These are phyloP conservation scores for Streptopelia turtur DNA, from an alignment of 2,797 vertebrate species.

Conservation along the genomic window DNA sequence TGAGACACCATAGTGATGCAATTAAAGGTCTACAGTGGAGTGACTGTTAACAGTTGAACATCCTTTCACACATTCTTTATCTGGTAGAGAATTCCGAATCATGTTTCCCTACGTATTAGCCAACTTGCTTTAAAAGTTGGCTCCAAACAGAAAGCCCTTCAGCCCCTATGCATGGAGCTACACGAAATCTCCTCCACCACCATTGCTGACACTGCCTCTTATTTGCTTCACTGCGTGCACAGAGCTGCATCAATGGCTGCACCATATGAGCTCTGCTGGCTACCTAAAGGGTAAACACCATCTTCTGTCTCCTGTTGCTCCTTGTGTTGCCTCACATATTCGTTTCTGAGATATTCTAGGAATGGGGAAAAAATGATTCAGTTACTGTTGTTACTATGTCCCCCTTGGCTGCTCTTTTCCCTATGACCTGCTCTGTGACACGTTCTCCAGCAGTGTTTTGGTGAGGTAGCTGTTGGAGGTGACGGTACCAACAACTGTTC, in stretches of 20 bases:
- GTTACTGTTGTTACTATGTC: rapidly evolving
- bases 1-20: rapidly evolving
- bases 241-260: rapidly evolving
- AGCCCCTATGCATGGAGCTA: rapidly evolving
- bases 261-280: neutral
- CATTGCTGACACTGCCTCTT: neutral
- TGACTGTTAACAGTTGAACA: neutral
- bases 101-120: rapidly evolving
- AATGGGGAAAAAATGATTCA: rapidly evolving
- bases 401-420: neutral
- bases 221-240: neutral
- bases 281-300: neutral
- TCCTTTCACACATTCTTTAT: neutral
- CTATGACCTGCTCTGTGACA: neutral
- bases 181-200: neutral
- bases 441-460: neutral
- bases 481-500: neutral
- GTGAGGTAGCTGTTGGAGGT: neutral
- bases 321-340: neutral
- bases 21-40: rapidly evolving
- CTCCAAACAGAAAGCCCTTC: neutral
- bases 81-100: neutral
- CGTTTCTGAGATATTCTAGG: neutral
- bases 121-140: neutral
- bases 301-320: neutral